phyloP scores from a whole-genome alignment of 2,888 invertebrate genomes.

The Chrysotoxum bicinctum region DNA sequence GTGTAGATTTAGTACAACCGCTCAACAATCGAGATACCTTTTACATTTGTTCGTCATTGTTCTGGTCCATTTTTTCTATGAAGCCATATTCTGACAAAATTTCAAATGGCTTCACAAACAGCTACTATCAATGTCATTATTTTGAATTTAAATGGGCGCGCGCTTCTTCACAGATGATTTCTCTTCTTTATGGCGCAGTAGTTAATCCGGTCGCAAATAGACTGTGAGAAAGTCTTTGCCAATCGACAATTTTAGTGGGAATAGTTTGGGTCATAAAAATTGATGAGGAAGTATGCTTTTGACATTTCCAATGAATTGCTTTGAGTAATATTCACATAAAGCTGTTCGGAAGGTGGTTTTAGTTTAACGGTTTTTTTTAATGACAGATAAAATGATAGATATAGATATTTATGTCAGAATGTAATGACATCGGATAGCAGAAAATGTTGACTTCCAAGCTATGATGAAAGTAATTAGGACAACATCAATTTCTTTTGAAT shows the following conservation, averaged over 20 bases:
- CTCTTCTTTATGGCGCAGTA: not conserved
- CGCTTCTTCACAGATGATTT: constrained; percentile 39
- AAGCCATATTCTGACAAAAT: not conserved
- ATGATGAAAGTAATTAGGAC: not conserved
- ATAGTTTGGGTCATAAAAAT: constrained; percentile 48
- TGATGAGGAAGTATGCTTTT: constrained; percentile 27
- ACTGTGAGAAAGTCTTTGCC: constrained; percentile 64
- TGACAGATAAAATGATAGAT: not conserved
- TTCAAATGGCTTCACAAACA: constrained; percentile 51
- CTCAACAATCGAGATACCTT: constrained; percentile 27
- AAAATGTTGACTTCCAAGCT: not conserved
- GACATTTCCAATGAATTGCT: constrained; percentile 55
- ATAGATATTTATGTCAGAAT: not conserved
- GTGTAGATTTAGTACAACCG: constrained; percentile 53
- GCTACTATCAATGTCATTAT: constrained; percentile 48
- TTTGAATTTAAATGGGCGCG: constrained; percentile 28
- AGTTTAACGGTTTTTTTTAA: not conserved
- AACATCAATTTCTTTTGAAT: not conserved
- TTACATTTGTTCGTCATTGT: not conserved
- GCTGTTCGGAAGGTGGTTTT: not conserved
- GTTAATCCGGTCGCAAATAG: constrained; percentile 37
- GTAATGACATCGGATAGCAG: not conserved
- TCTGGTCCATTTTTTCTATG: not conserved
- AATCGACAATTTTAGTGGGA: constrained; percentile 44
- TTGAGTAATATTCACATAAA: constrained; percentile 12